These are phyloP conservation scores for Platichthys flesus DNA, from an alignment of 2,113 vertebrate genomes.

Conservation along the genomic window DNA sequence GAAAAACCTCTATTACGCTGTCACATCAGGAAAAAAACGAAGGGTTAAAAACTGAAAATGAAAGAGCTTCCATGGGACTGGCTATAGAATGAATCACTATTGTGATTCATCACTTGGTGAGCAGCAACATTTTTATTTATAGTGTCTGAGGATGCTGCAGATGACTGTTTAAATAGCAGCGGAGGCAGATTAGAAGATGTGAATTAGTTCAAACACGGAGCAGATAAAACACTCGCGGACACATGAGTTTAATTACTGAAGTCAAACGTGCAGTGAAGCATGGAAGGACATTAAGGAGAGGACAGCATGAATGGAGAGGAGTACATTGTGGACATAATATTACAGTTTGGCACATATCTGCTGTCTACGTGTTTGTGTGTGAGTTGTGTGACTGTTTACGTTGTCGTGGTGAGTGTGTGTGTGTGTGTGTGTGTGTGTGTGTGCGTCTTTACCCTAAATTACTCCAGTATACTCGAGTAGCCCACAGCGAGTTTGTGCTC, in stretches of 20 bases:
- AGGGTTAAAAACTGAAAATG: slow-evolving; percentile 28
- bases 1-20: slow-evolving; percentile 1
- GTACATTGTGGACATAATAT: not conserved
- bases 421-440: not conserved
- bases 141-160: slow-evolving; percentile 34
- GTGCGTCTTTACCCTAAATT: slow-evolving; percentile 42
- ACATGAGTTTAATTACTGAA: slow-evolving; percentile 36
- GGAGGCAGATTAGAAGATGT: slow-evolving; percentile 22
- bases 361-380: not conserved
- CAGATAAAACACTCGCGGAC: slow-evolving; percentile 28
- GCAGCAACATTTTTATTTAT: slow-evolving; percentile 48
- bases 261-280: slow-evolving; percentile 13
- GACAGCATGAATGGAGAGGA: not conserved
- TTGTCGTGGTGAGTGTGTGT: not conserved
- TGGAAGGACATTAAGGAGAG: not conserved
- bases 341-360: slow-evolving; percentile 21
- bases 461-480: not conserved
- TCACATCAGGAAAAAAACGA: slow-evolving; percentile 6
- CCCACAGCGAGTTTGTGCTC: not conserved
- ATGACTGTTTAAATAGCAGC: slow-evolving; percentile 44
- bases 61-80: slow-evolving; percentile 30
- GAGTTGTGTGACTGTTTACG: slow-evolving; percentile 25
- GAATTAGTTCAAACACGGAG: slow-evolving; percentile 16
- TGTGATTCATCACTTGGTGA: slow-evolving; percentile 54
- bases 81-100: slow-evolving; percentile 54